Evolutionary conservation across 2,113 vertebrate species (phyloP).

Genomic region (Pelodiscus sinensis): DNA sequence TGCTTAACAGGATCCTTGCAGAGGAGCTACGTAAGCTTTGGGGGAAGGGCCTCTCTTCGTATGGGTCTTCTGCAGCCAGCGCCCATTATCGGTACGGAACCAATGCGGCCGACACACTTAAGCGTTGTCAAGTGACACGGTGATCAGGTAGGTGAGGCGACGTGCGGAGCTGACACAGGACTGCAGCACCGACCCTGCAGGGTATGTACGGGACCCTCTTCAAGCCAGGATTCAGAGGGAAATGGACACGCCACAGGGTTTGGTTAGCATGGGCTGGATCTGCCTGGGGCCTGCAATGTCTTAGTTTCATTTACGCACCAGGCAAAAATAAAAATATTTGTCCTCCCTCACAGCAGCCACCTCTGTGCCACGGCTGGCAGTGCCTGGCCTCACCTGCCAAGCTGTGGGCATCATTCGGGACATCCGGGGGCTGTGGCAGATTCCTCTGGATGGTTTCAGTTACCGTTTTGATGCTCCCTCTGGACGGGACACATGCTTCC

Average conservation of each 20-base stretch:
- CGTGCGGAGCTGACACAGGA: constrained; percentile 51
- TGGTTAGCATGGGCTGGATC: constrained; percentile 54
- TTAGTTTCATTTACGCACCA: constrained; percentile 29
- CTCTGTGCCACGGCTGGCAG: constrained; percentile 49
- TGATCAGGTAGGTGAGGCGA: no score
- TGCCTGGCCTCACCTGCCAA: constrained; percentile 55
- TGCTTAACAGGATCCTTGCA: no score
- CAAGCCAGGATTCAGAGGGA: constrained; percentile 17
- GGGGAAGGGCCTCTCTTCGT: no score
- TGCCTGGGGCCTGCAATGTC: constrained; percentile 18
- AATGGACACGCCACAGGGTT: constrained; percentile 60
- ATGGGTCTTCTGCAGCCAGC: no score
- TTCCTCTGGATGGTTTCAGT: constrained; percentile 33
- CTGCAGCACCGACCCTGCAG: constrained; percentile 44
- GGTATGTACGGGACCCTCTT: constrained; percentile 34
- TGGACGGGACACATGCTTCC: constrained; percentile 38
- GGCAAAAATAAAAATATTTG: background rate
- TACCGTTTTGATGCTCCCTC: constrained; percentile 33
- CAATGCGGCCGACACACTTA: no score
- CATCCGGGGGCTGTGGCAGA: constrained; percentile 55
- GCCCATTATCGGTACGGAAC: no score
- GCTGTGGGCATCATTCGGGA: constrained; percentile 44
- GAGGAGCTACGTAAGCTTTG: no score
- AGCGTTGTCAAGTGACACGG: no score
- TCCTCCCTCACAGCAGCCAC: constrained; percentile 35